Evolutionary conservation across 2,888 invertebrate species (phyloP).

Genomic region (Phytoseiulus persimilis): DNA sequence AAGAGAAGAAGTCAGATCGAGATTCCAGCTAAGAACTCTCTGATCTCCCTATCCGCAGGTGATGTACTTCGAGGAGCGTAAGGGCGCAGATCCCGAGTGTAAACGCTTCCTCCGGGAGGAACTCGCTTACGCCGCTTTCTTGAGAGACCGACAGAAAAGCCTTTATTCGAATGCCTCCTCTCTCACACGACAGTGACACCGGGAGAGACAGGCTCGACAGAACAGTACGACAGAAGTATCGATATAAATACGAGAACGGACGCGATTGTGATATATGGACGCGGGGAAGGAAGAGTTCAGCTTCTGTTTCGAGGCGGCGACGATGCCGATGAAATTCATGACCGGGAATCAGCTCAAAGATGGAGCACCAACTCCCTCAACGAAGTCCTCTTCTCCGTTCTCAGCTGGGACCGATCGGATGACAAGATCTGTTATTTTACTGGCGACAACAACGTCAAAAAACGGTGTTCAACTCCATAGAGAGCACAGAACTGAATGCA

Average conservation of each 20-base stretch:
- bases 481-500: too few species aligned
- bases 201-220: neutral
- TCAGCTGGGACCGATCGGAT: too few species aligned
- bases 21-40: neutral
- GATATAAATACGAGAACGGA: neutral
- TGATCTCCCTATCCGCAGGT: neutral
- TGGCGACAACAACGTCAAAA: too few species aligned
- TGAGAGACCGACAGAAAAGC: neutral
- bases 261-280: neutral
- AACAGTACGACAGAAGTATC: neutral
- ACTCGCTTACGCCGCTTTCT: slow-evolving; percentile 19
- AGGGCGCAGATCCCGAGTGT: slow-evolving; percentile 33
- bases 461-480: too few species aligned
- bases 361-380: too few species aligned
- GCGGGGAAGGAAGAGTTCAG: neutral
- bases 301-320: too few species aligned
- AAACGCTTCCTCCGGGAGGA: slow-evolving; percentile 26
- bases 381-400: too few species aligned
- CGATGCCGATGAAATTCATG: too few species aligned
- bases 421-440: too few species aligned
- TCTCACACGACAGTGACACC: neutral
- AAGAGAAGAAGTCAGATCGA: too few species aligned
- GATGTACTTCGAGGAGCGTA: slow-evolving; percentile 35
- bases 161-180: neutral
- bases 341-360: too few species aligned